Evolutionary conservation across 2,888 invertebrate genomes (phyloP).

Genomic region (Callyntrura guangdongensis): DNA sequence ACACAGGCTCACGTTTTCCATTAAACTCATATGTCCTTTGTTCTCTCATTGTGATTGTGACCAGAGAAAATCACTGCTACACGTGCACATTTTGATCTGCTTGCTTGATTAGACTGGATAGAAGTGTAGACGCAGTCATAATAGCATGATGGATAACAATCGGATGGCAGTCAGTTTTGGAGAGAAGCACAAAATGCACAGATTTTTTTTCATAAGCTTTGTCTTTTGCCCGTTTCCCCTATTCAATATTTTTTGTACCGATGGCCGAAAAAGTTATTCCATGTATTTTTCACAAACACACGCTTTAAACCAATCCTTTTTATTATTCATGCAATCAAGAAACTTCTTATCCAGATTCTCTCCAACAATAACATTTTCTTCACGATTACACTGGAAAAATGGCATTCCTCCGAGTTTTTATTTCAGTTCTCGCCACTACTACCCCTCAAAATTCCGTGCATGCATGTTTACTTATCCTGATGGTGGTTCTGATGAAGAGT

Average conservation of each 20-base stretch:
- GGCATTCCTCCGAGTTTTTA: constrained; percentile 71
- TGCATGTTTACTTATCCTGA: too few relatives aligned
- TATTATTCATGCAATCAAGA: constrained; percentile 13
- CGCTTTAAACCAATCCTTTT: not conserved
- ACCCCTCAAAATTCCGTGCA: too few relatives aligned
- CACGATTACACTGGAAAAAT: constrained; percentile 65
- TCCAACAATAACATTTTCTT: not conserved
- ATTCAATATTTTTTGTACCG: not conserved
- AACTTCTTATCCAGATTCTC: constrained; percentile 37
- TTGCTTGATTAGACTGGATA: not conserved
- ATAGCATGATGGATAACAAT: not conserved
- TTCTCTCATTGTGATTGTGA: not conserved
- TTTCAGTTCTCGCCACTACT: constrained; percentile 46
- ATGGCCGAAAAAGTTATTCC: not conserved
- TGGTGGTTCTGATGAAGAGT: not conserved
- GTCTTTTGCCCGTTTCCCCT: not conserved
- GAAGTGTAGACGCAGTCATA: not conserved
- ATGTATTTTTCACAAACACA: not conserved
- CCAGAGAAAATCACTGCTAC: not conserved
- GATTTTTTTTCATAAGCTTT: constrained; percentile 17
- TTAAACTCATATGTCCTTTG: not conserved
- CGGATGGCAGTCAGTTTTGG: not conserved
- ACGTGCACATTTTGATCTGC: not conserved
- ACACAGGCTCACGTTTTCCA: constrained; percentile 2
- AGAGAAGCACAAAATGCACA: not conserved